A percentile compares a stretch with the other conserved stretches of the same genome.
phyloP scores from a whole-genome alignment of 2,113 vertebrate genomes.

The Cebidichthys violaceus region DNA sequence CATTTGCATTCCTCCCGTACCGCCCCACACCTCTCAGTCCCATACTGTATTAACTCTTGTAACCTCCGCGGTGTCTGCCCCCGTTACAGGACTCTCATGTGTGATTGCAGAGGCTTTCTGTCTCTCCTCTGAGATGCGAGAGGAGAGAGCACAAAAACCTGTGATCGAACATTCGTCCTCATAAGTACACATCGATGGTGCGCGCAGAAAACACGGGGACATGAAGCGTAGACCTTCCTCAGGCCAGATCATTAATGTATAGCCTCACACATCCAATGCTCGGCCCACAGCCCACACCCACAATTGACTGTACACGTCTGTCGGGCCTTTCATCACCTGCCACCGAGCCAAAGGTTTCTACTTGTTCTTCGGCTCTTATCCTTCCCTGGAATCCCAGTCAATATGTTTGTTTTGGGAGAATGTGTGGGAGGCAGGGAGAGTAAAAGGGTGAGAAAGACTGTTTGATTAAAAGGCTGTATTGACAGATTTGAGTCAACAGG shows the following conservation, averaged over 20 bases:
- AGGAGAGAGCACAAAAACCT: constrained; percentile 1
- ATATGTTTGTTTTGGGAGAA: constrained; percentile 62
- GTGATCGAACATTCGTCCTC: constrained; percentile 8
- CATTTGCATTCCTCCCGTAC: constrained; percentile 55
- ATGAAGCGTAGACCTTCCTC: background rate
- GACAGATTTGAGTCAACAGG: constrained; percentile 60
- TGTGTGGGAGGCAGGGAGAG: constrained; percentile 37
- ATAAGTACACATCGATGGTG: constrained; percentile 11
- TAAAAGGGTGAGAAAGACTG: constrained; percentile 28
- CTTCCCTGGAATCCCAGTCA: constrained; percentile 50
- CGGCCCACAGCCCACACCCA: constrained; percentile 25
- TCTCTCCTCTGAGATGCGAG: constrained; percentile 15
- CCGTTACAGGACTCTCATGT: constrained; percentile 26
- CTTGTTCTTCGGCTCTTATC: constrained; percentile 24
- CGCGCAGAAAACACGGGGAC: background rate
- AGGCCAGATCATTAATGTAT: constrained; percentile 67
- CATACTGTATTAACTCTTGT: constrained; percentile 68
- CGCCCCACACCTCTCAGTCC: constrained; percentile 55
- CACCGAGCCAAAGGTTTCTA: constrained; percentile 16
- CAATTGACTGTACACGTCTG: constrained; percentile 57
- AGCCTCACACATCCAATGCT: constrained; percentile 51
- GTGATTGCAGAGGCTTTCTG: constrained; percentile 24
- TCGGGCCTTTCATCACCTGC: constrained; percentile 41
- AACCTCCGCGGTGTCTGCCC: constrained; percentile 33
- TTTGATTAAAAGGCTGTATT: constrained; percentile 65